Base-by-base conservation (phyloP, 2,888 invertebrate genomes). In the Epinotia bilunana region DNA sequence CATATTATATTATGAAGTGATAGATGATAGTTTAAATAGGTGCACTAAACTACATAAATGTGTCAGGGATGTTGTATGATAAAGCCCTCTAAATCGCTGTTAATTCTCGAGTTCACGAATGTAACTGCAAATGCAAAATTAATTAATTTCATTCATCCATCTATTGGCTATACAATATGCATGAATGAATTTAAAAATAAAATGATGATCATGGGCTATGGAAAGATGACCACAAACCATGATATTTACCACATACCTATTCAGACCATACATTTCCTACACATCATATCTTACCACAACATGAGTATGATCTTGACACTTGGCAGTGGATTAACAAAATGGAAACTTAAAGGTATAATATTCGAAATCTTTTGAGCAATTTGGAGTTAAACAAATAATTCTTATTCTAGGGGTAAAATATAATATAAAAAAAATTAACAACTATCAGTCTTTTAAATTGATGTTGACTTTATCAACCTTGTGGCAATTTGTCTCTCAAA, bases 361-460 rank as follows among this genome's bases (percentile, higher is more conserved):
- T 81, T 81, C 82, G 84, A 86, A 86, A 86, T 85, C 86, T 84
- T 88, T 93, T 93, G 94, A 94, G 94, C 94, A 94, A 90, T 91
- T 89, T 92, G 91, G 93, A 91, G 88, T 89, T 86, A 90, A 93
- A 91, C 83, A 80, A 92, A 92, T 87, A 83, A 87, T 87, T 85
- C 93, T 94, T 93, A 93, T 83, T 86, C 93, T 94, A 94, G 90
- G 93, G 93, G 90, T 93, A 93, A 93, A 94, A 94, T 88, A 91
- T 93, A 93, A 92, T 91, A 90, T 91, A 90, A 92, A 92, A 92
- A 87, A 83, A 90, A 89, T 92, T 94, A 93, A 90, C 92, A 92
- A 91, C 94, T 94, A 94, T 94, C 94, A 94, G 94, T 94, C 94
- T 94, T 94, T 92, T 93, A 92, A 93, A 94, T 94, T 94, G 94